Base-by-base conservation (phyloP, 2,888 invertebrate genomes). In the Eudasyphora cyanicolor region DNA sequence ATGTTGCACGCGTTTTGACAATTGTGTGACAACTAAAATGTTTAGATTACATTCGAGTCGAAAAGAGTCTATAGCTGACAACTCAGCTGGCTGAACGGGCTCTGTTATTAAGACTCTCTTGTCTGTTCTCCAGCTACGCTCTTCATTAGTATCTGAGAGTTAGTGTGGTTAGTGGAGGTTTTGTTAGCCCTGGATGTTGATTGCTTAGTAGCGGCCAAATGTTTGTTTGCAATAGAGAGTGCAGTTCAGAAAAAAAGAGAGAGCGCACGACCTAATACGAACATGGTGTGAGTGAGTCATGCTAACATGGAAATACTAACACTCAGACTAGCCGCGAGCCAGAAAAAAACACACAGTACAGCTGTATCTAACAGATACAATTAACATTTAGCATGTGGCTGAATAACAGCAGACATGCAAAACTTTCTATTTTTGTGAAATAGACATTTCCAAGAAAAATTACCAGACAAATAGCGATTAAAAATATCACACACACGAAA, bases 11-110 rank as follows among this genome's bases (percentile, higher is more conserved):
- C 87, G 86, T 74, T 85, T 86, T 85, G 82, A 85, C 85, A 86
- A 86, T 86, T 85, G 84, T 86, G 86, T 86, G 77, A 87, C 85
- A 87, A 88, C 88, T 88, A 78, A 85, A 79, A 84, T 84, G 76
- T 76, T 12, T 35, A 69, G 42, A 24, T 57, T 57, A 42, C 67
- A 67, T 67, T 67, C 24, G 12, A 67, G 24, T 32, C 10, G 29
- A 8, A 21, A 14, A 60, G 29, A 32, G 14, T 29, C 29, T 32
- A 73, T 38, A 60, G 38, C 27, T 35, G 45, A 57, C 75, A 62
- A 77, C 73, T 75, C 42, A 67, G 67, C 17, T n/a, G n/a, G 19
- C 76, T 75, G 38, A 78, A 78, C 21, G 12, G 38, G 62, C 70
- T 80, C 71, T 75, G 64, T 81, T 71, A 21, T 17, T n/a, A 14